phyloP scores from a whole-genome alignment of 2,888 invertebrate species.

The Aleiodes testaceus region DNA sequence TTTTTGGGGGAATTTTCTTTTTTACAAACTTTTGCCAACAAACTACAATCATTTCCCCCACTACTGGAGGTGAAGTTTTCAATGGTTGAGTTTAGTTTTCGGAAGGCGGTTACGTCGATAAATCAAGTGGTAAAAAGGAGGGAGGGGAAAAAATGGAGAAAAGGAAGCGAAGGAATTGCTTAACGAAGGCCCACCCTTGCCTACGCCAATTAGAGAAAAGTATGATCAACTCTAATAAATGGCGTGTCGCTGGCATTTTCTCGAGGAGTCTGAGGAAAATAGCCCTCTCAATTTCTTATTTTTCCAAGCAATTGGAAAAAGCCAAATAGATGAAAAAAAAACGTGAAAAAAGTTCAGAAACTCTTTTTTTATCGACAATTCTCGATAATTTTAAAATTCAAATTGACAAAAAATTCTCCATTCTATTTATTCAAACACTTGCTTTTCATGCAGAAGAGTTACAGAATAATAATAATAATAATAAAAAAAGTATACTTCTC shows the following conservation, averaged over 20 bases:
- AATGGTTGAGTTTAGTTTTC: slow-evolving; percentile 26
- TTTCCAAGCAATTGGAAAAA: not conserved
- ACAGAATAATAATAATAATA: slow-evolving; percentile 5
- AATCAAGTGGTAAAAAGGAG: slow-evolving; percentile 47
- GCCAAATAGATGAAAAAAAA: not conserved
- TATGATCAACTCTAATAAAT: slow-evolving; percentile 55
- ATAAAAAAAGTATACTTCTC: slow-evolving; percentile 31
- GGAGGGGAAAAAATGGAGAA: slow-evolving; percentile 28
- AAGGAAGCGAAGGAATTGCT: slow-evolving; percentile 47
- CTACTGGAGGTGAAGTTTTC: not conserved
- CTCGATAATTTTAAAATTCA: too few species aligned
- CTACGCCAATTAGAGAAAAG: slow-evolving; percentile 55
- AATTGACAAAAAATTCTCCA: too few species aligned
- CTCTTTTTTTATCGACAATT: not conserved
- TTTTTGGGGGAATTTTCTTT: slow-evolving; percentile 8
- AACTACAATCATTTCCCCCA: slow-evolving; percentile 37
- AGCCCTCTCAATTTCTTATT: slow-evolving; percentile 14
- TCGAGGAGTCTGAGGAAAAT: slow-evolving; percentile 1
- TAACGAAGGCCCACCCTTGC: slow-evolving; percentile 32
- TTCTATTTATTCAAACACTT: not conserved
- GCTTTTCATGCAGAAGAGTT: not conserved
- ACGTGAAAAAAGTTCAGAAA: not conserved
- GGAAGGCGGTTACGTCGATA: slow-evolving; percentile 48
- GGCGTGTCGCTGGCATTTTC: slow-evolving; percentile 39
- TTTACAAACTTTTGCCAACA: slow-evolving; percentile 29